Conservation (phyloP, 2,888 invertebrate genomes). For the Gymnocheta viridis region DNA sequence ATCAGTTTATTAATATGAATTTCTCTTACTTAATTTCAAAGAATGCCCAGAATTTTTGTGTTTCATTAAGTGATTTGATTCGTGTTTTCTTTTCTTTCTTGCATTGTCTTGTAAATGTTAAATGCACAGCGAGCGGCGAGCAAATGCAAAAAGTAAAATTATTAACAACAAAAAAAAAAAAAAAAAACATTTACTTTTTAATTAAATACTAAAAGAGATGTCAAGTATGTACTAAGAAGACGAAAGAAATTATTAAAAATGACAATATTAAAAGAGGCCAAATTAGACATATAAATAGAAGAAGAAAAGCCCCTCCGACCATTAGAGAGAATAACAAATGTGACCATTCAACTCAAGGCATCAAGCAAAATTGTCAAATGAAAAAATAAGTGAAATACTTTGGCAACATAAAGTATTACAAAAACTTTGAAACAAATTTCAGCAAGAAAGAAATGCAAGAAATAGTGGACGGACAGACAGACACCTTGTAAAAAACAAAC, state of each 20-base stretch:
- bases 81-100: not conserved
- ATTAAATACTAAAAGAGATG: constrained; percentile 73
- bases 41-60: not conserved
- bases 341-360: constrained; percentile 62
- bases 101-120: constrained; percentile 27
- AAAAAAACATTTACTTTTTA: constrained; percentile 71
- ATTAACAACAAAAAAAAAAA: constrained; percentile 20
- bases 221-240: constrained; percentile 52
- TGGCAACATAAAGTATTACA: constrained; percentile 39
- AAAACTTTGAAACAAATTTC: not conserved
- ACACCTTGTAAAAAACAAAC: constrained; percentile 20
- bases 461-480: too few relatives aligned
- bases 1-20: constrained; percentile 7
- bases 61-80: constrained; percentile 22
- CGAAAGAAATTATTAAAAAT: constrained; percentile 53
- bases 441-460: not conserved
- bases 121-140: constrained; percentile 37
- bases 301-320: constrained; percentile 27
- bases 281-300: constrained; percentile 51
- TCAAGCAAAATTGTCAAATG: constrained; percentile 34
- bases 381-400: constrained; percentile 46
- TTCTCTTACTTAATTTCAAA: constrained; percentile 36
- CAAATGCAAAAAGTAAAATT: constrained; percentile 58
- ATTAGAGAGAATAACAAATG: constrained; percentile 63
- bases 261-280: constrained; percentile 59